Conservation (phyloP, 2,797 vertebrate species). For the Austrolebias charrua region DNA sequence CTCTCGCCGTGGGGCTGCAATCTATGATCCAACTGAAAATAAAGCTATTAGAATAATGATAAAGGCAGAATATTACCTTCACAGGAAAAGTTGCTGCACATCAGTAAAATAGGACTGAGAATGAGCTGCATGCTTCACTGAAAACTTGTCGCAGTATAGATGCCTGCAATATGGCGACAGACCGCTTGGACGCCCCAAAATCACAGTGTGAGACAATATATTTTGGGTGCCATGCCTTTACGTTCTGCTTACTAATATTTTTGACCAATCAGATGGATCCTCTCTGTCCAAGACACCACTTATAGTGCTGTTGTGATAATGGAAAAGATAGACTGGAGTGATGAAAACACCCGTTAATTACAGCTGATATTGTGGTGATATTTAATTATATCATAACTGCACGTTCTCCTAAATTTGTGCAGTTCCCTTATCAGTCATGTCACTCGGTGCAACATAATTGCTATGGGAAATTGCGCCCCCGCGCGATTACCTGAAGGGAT, state of each 20-base stretch:
- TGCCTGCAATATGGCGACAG: background rate
- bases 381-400: background rate
- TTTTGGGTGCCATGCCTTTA: background rate
- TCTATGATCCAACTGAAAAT: background rate
- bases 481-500: too few relatives aligned
- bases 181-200: background rate
- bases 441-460: too few relatives aligned
- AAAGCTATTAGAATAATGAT: background rate
- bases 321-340: background rate
- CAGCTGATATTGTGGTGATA: background rate
- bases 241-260: background rate
- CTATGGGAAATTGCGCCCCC: too few relatives aligned
- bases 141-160: background rate
- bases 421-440: too few relatives aligned
- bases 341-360: background rate
- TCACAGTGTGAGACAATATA: background rate
- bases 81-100: too few relatives aligned
- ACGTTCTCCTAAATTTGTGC: background rate
- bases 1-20: background rate
- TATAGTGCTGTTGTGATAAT: background rate
- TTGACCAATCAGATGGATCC: background rate
- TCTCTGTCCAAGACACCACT: background rate
- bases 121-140: too few relatives aligned
- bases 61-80: too few relatives aligned
- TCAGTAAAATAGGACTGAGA: too few relatives aligned